phyloP scores from a whole-genome alignment of 2,797 vertebrate species.

The Sandelia bainsii region DNA sequence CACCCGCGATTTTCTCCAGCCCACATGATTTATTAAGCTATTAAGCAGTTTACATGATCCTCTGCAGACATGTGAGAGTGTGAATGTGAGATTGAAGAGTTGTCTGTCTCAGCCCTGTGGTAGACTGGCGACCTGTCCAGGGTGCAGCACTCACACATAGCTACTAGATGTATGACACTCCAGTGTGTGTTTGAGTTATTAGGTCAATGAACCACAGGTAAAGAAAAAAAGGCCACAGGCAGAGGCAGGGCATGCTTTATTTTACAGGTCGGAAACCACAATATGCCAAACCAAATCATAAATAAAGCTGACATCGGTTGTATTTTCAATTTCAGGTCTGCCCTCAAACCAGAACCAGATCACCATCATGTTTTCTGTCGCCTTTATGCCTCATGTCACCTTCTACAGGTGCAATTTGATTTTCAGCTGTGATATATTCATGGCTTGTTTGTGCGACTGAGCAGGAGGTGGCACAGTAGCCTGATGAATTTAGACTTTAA shows the following conservation, averaged over 20 bases:
- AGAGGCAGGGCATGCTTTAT: neutral
- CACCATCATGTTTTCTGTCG: constrained; percentile 1
- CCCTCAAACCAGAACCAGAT: constrained; percentile 5
- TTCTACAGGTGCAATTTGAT: constrained; percentile 41
- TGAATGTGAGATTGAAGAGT: neutral
- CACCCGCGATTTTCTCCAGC: neutral
- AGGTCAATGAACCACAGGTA: constrained; percentile 3
- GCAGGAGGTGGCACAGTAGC: constrained; percentile 10
- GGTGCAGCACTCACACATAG: too few species aligned
- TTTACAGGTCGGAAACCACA: neutral
- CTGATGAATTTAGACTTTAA: constrained; percentile 21
- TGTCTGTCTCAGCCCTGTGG: neutral
- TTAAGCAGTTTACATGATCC: neutral
- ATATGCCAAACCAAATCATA: constrained; percentile 18
- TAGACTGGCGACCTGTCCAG: neutral
- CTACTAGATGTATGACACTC: neutral
- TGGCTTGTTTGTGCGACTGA: constrained; percentile 35
- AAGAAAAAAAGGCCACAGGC: neutral
- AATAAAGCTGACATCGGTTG: neutral
- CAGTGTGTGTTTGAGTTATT: constrained; percentile 14
- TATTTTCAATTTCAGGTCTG: constrained; percentile 19
- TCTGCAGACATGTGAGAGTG: neutral
- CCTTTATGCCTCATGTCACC: constrained; percentile 35
- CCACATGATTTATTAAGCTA: constrained; percentile 1
- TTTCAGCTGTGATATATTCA: constrained; percentile 33